phyloP scores from a whole-genome alignment of 1,140 invertebrate genomes.

The Hormaphis cornu region DNA sequence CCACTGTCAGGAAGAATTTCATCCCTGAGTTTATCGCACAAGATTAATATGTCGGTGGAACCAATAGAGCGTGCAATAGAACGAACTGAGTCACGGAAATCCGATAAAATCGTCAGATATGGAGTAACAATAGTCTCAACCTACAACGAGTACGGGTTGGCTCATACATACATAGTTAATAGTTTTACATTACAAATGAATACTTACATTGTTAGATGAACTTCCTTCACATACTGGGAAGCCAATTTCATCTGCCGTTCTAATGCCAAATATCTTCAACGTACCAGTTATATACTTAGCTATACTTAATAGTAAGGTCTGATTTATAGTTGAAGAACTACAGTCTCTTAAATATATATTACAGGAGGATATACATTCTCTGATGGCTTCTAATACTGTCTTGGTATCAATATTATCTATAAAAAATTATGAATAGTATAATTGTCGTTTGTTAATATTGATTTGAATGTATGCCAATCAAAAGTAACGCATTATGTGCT shows the following conservation, averaged over 20 bases:
- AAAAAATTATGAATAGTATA: constrained; percentile 37
- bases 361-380: constrained; percentile 66
- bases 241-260: constrained; percentile 60
- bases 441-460: background rate
- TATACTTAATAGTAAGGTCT: constrained; percentile 55
- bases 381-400: constrained; percentile 66
- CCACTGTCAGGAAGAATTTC: constrained; percentile 80
- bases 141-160: constrained; percentile 41
- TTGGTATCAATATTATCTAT: constrained; percentile 92
- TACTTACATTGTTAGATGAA: constrained; percentile 48
- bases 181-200: background rate
- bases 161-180: background rate
- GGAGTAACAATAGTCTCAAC: constrained; percentile 76
- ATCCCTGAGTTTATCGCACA: constrained; percentile 85
- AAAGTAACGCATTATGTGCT: background rate
- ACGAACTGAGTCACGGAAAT: constrained; percentile 77
- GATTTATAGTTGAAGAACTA: constrained; percentile 46
- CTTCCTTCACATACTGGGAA: constrained; percentile 53
- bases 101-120: constrained; percentile 71
- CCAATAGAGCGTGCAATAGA: constrained; percentile 62
- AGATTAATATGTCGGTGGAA: constrained; percentile 62
- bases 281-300: constrained; percentile 77
- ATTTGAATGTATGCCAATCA: background rate
- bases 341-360: constrained; percentile 77
- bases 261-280: constrained; percentile 81